Base-by-base conservation (phyloP, 1,140 invertebrate genomes). In the Trialeurodes vaporariorum region DNA sequence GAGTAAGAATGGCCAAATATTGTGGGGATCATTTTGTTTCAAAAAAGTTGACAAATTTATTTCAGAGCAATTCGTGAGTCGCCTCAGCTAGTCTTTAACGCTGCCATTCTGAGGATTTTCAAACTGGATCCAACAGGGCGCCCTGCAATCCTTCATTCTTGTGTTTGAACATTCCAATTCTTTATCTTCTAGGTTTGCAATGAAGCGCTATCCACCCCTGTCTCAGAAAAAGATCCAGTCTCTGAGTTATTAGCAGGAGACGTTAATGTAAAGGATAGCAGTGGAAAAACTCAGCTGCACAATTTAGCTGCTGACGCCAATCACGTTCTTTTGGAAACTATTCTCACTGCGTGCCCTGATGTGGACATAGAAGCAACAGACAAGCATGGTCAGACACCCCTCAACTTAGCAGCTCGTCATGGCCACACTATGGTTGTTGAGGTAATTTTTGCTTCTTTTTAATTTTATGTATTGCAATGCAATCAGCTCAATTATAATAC, bases 381-480 rank as follows among this genome's bases (percentile, higher is more conserved):
- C 74, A 82, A 84, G 60, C 86, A 90, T 70, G 91, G 91, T 1
- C 88, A 92, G 74, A 92, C 91, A 9, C 86, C 91, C 21, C 77
- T 94, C 60, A 92, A 93, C 77, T 83, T 91, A 60, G 91, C 92
- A 1, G 89, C 92, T 0, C 81, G 91, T 26, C 87, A 91, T 74
- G 94, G 86, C 34, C 90, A 94, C 73, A 83, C 85, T 11, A 83
- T 84, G 63, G 84, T 88, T 23, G 89, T 91, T 25, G 87, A 86
- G 70, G 78, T 82, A 70, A 65, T 2, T n/a, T n/a, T n/a, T n/a
- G n/a, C n/a, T n/a, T n/a, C n/a, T n/a, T n/a, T n/a, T n/a, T n/a
- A n/a, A n/a, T n/a, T n/a, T n/a, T n/a, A n/a, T n/a, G n/a, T n/a
- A n/a, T n/a, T n/a, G n/a, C n/a, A n/a, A n/a, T n/a, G n/a, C n/a